Conservation (phyloP, 2,797 vertebrate genomes). For the Pipistrellus pygmaeus region DNA sequence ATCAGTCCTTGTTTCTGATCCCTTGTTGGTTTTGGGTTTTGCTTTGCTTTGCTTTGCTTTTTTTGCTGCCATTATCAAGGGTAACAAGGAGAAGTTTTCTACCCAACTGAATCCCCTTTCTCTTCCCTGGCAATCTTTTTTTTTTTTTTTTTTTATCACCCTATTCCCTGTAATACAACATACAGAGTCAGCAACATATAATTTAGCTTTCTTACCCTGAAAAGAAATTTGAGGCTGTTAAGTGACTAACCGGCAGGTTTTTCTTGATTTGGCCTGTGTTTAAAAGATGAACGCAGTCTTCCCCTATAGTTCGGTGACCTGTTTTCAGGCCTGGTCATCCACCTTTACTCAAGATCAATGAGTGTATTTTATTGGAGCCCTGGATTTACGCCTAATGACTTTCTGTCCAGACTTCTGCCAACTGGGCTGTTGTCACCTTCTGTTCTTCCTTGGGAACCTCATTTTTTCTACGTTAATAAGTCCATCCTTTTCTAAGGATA, state of each 20-base stretch:
- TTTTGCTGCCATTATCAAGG: neutral
- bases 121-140: neutral
- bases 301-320: neutral
- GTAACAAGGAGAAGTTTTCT: neutral
- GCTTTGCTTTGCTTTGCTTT: neutral
- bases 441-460: neutral
- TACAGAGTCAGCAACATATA: neutral
- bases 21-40: neutral
- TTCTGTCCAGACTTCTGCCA: neutral
- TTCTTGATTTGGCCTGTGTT: neutral
- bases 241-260: slow-evolving; percentile 7
- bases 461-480: neutral
- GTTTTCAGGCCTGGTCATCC: neutral
- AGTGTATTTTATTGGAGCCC: neutral
- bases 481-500: neutral
- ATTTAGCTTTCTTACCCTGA: neutral
- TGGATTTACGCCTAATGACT: neutral
- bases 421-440: neutral
- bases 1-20: neutral
- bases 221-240: neutral
- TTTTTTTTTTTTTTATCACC: neutral
- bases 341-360: neutral
- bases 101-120: neutral
- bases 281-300: neutral
- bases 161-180: neutral